phyloP scores from a whole-genome alignment of 2,113 vertebrate species.

The Leucoraja erinaceus region DNA sequence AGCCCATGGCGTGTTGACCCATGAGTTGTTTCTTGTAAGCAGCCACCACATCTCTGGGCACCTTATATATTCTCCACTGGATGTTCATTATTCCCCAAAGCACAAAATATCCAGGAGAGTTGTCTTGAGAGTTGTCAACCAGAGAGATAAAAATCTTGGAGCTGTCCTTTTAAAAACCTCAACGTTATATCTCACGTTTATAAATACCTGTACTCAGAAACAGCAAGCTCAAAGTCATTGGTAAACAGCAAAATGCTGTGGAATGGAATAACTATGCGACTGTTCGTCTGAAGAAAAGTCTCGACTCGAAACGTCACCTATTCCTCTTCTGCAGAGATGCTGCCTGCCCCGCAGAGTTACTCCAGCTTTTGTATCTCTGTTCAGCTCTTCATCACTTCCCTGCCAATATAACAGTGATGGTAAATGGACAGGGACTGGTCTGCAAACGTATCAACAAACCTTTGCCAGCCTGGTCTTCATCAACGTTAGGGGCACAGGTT shows the following conservation, averaged over 20 bases:
- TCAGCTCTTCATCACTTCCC: neutral
- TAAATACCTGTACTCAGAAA: neutral
- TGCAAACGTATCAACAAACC: neutral
- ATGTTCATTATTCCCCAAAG: neutral
- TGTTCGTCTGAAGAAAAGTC: neutral
- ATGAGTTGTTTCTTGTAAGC: neutral
- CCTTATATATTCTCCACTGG: neutral
- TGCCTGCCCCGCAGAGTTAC: neutral
- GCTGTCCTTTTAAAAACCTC: neutral
- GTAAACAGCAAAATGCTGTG: neutral
- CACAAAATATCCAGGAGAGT: neutral
- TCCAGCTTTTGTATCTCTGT: neutral
- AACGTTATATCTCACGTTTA: neutral
- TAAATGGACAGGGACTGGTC: neutral
- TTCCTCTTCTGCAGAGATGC: no score
- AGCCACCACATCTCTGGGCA: neutral
- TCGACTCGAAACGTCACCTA: no score
- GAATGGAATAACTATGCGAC: neutral
- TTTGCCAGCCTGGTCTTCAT: neutral
- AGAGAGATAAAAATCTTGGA: no score
- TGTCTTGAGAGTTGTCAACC: no score
- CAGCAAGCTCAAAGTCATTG: neutral
- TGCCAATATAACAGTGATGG: neutral
- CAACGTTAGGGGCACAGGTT: neutral
- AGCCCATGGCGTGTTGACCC: neutral